Evolutionary conservation across 2,888 invertebrate species (phyloP).

Genomic region (Hemaris fuciformis): DNA sequence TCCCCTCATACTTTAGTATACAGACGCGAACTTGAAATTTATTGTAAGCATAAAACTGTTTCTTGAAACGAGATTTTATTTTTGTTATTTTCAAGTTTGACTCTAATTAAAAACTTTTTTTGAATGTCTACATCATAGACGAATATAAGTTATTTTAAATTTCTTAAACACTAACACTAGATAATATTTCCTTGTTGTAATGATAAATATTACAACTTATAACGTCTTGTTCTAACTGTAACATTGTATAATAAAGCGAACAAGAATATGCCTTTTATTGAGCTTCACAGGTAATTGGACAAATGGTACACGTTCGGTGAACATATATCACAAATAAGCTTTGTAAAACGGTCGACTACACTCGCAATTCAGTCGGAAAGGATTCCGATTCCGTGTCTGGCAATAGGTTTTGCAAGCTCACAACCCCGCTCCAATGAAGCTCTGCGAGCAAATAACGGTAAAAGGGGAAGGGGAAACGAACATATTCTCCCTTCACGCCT

Average conservation of each 20-base stretch:
- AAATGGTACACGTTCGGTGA: background rate
- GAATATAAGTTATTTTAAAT: too few relatives aligned
- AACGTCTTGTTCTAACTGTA: too few relatives aligned
- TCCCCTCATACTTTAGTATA: constrained; percentile 27
- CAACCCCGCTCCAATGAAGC: constrained; percentile 20
- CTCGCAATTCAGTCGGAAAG: background rate
- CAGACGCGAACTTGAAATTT: constrained; percentile 23
- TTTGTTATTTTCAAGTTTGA: too few relatives aligned
- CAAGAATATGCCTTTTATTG: background rate
- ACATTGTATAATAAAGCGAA: background rate
- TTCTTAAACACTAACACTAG: too few relatives aligned
- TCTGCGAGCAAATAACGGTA: constrained; percentile 31
- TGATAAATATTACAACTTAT: too few relatives aligned
- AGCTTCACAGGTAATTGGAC: background rate
- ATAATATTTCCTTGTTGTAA: too few relatives aligned
- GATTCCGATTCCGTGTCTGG: background rate
- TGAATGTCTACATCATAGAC: too few relatives aligned
- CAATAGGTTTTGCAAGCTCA: constrained; percentile 21
- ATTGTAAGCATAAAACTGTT: background rate
- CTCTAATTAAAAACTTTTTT: too few relatives aligned
- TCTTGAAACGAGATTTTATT: too few relatives aligned
- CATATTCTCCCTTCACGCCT: constrained; percentile 37
- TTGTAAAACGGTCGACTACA: background rate
- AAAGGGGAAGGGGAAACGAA: constrained; percentile 39
- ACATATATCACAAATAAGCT: background rate